Percentiles rank a stretch among this genome's conserved stretches.
These are phyloP conservation scores for Anthophora plumipes DNA, from an alignment of 2,888 invertebrate genomes.

Conservation along the genomic window DNA sequence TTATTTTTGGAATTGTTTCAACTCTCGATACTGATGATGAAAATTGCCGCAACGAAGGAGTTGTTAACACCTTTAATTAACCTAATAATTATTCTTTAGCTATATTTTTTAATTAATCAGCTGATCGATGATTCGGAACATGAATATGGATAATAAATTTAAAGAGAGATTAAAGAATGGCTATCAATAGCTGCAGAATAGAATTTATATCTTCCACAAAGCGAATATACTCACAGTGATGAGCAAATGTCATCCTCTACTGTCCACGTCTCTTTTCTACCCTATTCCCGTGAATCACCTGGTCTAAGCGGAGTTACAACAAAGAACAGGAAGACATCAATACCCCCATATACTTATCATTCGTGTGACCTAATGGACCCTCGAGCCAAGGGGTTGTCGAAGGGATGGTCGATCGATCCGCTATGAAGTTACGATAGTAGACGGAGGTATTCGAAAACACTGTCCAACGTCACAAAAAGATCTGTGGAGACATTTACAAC, in stretches of 20 bases:
- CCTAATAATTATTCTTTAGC: too few relatives aligned
- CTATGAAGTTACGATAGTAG: background rate
- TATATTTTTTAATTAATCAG: too few relatives aligned
- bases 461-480: too few relatives aligned
- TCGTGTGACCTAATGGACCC: conserved; percentile 30
- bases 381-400: conserved; percentile 39
- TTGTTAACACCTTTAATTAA: too few relatives aligned
- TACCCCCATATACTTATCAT: conserved; percentile 29
- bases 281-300: conserved; percentile 39
- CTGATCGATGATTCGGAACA: too few relatives aligned
- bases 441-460: too few relatives aligned
- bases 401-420: conserved; percentile 43
- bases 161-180: too few relatives aligned
- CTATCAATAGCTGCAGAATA: background rate
- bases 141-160: too few relatives aligned
- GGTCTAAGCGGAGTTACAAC: conserved; percentile 26
- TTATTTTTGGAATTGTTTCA: too few relatives aligned
- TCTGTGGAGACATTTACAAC: too few relatives aligned
- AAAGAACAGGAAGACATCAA: conserved; percentile 38
- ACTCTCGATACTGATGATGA: too few relatives aligned
- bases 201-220: background rate
- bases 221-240: background rate
- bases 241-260: conserved; percentile 21
- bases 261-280: conserved; percentile 33
- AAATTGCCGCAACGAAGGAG: too few relatives aligned